A percentile compares a stretch with the other conserved stretches of the same genome.
These are phyloP conservation scores for Shinisaurus crocodilurus DNA, from an alignment of 2,113 vertebrate species.

Conservation along the genomic window DNA sequence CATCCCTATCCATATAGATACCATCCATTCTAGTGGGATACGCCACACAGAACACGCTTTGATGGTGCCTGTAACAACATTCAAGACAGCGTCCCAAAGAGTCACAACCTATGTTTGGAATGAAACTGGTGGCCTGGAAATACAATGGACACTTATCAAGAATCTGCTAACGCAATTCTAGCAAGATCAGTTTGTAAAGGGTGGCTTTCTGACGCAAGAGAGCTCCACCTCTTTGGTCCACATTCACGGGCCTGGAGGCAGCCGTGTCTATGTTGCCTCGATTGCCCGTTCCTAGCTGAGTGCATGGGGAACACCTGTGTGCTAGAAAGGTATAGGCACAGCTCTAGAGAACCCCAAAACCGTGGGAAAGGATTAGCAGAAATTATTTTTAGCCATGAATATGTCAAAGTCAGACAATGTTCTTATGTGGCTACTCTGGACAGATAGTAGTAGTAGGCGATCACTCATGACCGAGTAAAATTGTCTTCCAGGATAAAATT, in stretches of 20 bases:
- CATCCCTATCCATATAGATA: not conserved
- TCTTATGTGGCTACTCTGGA: not conserved
- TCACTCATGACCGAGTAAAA: too few relatives aligned
- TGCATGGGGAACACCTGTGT: not conserved
- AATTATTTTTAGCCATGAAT: not conserved
- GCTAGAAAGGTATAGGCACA: not conserved
- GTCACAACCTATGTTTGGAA: not conserved
- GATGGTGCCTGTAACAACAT: not conserved
- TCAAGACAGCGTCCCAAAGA: not conserved
- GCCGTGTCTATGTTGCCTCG: accelerated
- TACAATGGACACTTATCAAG: accelerated
- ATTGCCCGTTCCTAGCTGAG: not conserved
- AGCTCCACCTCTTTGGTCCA: conserved; percentile 39
- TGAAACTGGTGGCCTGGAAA: accelerated
- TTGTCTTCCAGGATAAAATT: too few relatives aligned
- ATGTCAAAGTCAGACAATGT: too few relatives aligned
- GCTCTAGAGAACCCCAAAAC: not conserved
- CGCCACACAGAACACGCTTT: not conserved
- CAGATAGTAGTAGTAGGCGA: too few relatives aligned
- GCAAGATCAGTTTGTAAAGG: conserved; percentile 17
- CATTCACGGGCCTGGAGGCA: not conserved
- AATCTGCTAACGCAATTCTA: not conserved
- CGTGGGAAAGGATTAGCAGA: not conserved
- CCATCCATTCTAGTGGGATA: not conserved
- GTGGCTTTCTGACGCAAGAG: accelerated